A percentile compares a stretch with the other conserved stretches of the same genome.
Conservation (phyloP, 2,113 vertebrate species). For the Neopipo cinnamomea region DNA sequence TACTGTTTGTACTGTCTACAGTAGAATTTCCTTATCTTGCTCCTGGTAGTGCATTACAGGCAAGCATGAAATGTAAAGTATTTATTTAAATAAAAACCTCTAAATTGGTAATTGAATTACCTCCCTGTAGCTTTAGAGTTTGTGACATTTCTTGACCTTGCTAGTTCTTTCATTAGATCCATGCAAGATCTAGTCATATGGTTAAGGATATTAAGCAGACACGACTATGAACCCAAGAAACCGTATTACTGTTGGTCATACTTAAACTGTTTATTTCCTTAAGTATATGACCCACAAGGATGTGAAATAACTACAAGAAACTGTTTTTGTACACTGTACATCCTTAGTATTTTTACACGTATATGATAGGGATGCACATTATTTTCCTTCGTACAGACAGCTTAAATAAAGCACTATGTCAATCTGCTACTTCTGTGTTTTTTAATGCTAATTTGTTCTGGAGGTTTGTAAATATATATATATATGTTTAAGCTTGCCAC, state of each 20-base stretch:
- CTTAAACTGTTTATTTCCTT: slow-evolving; percentile 81
- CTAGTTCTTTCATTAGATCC: slow-evolving; percentile 85
- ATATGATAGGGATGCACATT: slow-evolving; percentile 95
- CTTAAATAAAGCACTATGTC: slow-evolving; percentile 98
- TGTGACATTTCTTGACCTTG: slow-evolving; percentile 87
- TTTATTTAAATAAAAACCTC: slow-evolving; percentile 94
- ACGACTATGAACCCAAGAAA: slow-evolving; percentile 77
- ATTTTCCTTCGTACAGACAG: slow-evolving; percentile 95
- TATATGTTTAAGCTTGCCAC: slow-evolving; percentile 42
- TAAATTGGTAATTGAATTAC: slow-evolving; percentile 84
- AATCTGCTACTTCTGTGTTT: slow-evolving; percentile 81
- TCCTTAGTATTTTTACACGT: slow-evolving; percentile 98
- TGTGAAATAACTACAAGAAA: slow-evolving; percentile 89
- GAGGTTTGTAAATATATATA: slow-evolving; percentile 67
- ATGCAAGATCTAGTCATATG: slow-evolving; percentile 82
- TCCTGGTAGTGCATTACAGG: slow-evolving; percentile 91
- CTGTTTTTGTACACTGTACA: slow-evolving; percentile 97
- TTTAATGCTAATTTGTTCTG: slow-evolving; percentile 73
- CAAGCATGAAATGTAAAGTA: slow-evolving; percentile 96
- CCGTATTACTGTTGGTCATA: slow-evolving; percentile 82
- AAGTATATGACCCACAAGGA: slow-evolving; percentile 84
- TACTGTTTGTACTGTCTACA: slow-evolving; percentile 90
- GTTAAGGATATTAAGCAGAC: slow-evolving; percentile 83
- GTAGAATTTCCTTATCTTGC: slow-evolving; percentile 83
- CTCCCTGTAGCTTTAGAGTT: slow-evolving; percentile 91